Evolutionary conservation across 1,140 invertebrate species (phyloP), one percentile per base, ranked within the genome.

Genomic region (Drosophila gunungcola): DNA sequence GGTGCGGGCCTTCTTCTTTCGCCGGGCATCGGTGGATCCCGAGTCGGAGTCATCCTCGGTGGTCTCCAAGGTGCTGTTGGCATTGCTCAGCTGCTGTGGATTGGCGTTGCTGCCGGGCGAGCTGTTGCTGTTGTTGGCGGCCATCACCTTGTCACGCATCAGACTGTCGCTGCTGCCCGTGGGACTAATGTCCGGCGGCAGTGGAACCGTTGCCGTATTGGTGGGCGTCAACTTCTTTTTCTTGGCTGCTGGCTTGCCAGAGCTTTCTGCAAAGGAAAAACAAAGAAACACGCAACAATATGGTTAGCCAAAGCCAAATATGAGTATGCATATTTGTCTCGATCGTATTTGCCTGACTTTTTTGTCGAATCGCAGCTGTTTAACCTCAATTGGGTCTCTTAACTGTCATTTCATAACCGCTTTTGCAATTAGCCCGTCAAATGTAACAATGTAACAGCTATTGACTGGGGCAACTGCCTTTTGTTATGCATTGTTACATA

Each of bases 1-100:
- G 12, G 98, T 99, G 68, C 98, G 93, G 0, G 98, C 97, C 91
- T 99, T 99, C 93, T 98, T 98, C 93, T 98, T 97, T 88, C 97
- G 97, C 38, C 94, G 93, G 54, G 95, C 95, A 53, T 94, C 94
- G 16, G 94, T 94, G 41, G 94, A 94, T 16, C 94, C 93, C 29
- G 94, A 94, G 79, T 95, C 94, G 1, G 94, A 94, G 69, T 93
- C 93, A 80, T 95, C 93, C 81, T 95, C 94, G 74, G 90, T 92
- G 0, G 91, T 92, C 64, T 92, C 91, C 61, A 91, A 43, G n/a
- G 74, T 74, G 46, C 75, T 90, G 42, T 74, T 88, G 46, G 55
- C 57, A 54, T 64, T 83, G 43, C 62, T 83, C 41, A 43, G 57
- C 43, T 21, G 36, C 34, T 42, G 46, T 13, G 65, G 32, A 42